These are phyloP conservation scores for Eilema sororculum DNA, from an alignment of 2,888 invertebrate species.

Conservation along the genomic window DNA sequence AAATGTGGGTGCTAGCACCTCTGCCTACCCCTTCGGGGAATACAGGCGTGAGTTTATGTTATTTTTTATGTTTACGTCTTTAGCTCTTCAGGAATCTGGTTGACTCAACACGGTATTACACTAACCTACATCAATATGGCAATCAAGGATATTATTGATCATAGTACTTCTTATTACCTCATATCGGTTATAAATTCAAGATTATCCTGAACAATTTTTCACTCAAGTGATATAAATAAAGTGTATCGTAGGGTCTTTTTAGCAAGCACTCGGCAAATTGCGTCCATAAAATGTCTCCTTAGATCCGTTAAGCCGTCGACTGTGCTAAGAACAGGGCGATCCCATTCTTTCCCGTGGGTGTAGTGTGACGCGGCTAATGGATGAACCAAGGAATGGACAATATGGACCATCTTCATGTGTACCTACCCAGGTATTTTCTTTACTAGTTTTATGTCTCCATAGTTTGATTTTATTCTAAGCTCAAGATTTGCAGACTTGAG, in stretches of 20 bases:
- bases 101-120: too few species aligned
- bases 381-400: constrained; percentile 13
- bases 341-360: constrained; percentile 19
- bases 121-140: too few species aligned
- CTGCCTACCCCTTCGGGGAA: too few species aligned
- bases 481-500: background rate
- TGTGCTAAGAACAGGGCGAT: constrained; percentile 17
- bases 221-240: constrained; percentile 11
- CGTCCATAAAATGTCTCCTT: constrained; percentile 22
- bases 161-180: too few species aligned
- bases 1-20: too few species aligned
- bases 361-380: constrained; percentile 18
- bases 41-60: too few species aligned
- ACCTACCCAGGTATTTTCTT: too few species aligned
- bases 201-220: constrained; percentile 1
- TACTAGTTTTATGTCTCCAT: background rate
- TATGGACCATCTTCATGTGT: constrained; percentile 5
- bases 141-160: too few species aligned
- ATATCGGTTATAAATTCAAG: background rate
- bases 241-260: constrained; percentile 11
- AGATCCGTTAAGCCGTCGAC: constrained; percentile 15
- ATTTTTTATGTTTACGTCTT: too few species aligned
- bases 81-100: too few species aligned
- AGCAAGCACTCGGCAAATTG: constrained; percentile 20
- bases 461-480: background rate